Percentiles rank a stretch among this genome's conserved stretches.
phyloP scores from a whole-genome alignment of 2,113 vertebrate genomes.

The Entomyzon cyanotis region DNA sequence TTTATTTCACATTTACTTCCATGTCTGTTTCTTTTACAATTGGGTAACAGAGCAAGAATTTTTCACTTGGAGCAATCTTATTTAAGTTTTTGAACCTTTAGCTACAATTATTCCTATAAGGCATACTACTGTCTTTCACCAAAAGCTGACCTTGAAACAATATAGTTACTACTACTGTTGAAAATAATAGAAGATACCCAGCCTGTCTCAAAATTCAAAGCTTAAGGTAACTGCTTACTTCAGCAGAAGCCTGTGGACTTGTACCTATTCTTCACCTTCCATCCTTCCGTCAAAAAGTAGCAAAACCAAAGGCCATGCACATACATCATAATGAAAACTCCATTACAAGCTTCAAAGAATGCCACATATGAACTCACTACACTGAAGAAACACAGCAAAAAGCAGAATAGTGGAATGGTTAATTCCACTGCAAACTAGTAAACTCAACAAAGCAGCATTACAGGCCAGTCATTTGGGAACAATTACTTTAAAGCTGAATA shows the following conservation, averaged over 20 bases:
- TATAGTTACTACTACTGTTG: not conserved
- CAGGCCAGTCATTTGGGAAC: conserved; percentile 26
- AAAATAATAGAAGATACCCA: not conserved
- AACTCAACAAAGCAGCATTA: conserved; percentile 16
- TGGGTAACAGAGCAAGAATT: not conserved
- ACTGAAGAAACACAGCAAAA: not conserved
- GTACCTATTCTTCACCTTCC: not conserved
- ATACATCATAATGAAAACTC: not conserved
- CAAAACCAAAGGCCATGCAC: not conserved
- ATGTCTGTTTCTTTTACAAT: not conserved
- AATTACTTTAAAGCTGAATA: conserved; percentile 35
- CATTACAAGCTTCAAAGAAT: not conserved
- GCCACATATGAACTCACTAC: not conserved
- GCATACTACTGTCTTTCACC: not conserved
- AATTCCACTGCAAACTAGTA: conserved; percentile 32
- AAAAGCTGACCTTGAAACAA: not conserved
- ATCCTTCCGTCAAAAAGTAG: not conserved
- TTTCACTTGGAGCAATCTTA: not conserved
- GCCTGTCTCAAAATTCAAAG: not conserved
- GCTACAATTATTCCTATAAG: not conserved
- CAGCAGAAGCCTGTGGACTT: not conserved
- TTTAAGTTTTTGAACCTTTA: not conserved
- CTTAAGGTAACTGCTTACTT: not conserved
- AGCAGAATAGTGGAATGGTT: conserved; percentile 4
- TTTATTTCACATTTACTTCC: not conserved